Base-by-base conservation (phyloP, 2,113 vertebrate genomes). In the Cyphomyrus discorhynchus region DNA sequence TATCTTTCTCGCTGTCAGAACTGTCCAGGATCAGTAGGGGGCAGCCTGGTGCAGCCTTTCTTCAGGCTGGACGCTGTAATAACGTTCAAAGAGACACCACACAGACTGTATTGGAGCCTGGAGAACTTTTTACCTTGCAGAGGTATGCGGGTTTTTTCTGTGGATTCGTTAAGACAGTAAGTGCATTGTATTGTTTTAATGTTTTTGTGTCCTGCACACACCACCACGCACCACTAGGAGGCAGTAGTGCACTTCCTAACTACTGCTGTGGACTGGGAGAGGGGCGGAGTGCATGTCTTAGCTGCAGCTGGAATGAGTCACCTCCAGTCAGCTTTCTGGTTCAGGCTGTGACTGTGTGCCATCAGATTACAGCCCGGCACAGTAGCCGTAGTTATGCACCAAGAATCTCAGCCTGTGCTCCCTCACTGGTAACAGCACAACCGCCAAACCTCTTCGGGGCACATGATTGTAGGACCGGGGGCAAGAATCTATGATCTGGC, bases 21-120 rank as follows among this genome's bases (percentile, higher is more conserved):
- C 58, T 95, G 93, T 52, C 6, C 86, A 53, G 90, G 90, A 70
- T 92, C 87, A n/a, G 87, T 58, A 2, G 58, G 89, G 70, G 86
- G 66, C 50, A 89, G 5, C 0, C 91, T 94, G 50, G 88, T 56
- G 17, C 95, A 95, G 92, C 86, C 90, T 5, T 95, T 94, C 94
- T 95, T 92, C 87, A 94, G 93, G 88, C 84, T 94, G 70, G 94
- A 96, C 88, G 94, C 94, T 90, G 94, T 93, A 56, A 93, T 96
- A 91, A 94, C 90, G 53, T 96, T 96, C 91, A 94, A 93, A 80
- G 94, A 95, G 95, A 93, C 93, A 82, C 92, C 93, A 70, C 86
- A 94, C 90, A 94, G 94, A 74, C 94, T 95, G 92, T 91, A 93
- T 66, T 95, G 95, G 96, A 95, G 86, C 0, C 92, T 95, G 93